Percentiles rank a stretch among this genome's conserved stretches.
phyloP scores from a whole-genome alignment of 92 coral and sea anemone species.

The Porites cylindrica region DNA sequence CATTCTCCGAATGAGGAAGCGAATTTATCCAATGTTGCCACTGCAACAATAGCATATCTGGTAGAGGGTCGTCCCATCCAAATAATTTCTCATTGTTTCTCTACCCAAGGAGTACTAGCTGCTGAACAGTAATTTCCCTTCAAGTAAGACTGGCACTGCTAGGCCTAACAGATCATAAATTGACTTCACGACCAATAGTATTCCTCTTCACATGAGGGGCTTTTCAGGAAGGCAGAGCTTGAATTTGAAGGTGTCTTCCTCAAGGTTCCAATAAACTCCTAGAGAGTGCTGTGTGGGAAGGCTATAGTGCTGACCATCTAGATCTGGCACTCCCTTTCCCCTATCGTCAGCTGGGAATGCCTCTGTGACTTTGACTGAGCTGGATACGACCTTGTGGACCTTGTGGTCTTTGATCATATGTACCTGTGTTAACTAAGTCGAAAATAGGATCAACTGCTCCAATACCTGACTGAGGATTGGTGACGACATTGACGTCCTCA shows the following conservation, averaged over 20 bases:
- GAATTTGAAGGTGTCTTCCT: slow-evolving; percentile 63
- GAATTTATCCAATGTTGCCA: slow-evolving; percentile 59
- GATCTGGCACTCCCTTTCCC: slow-evolving; percentile 54
- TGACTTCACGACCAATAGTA: slow-evolving; percentile 59
- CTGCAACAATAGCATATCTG: slow-evolving; percentile 34
- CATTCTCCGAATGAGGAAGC: slow-evolving; percentile 35
- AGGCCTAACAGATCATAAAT: slow-evolving; percentile 63
- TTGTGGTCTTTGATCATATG: neutral
- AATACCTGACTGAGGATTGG: neutral
- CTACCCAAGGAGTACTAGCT: slow-evolving; percentile 47
- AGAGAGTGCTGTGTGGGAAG: slow-evolving; percentile 73
- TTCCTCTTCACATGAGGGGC: slow-evolving; percentile 75
- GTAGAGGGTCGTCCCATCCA: slow-evolving; percentile 71
- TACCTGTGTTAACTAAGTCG: neutral
- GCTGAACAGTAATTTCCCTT: slow-evolving; percentile 54
- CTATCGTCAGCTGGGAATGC: slow-evolving; percentile 75
- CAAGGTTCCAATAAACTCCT: slow-evolving; percentile 66
- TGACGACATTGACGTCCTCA: neutral
- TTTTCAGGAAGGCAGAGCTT: slow-evolving; percentile 42
- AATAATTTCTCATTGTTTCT: slow-evolving; percentile 18
- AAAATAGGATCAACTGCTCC: neutral
- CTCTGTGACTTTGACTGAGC: slow-evolving; percentile 72
- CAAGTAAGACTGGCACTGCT: slow-evolving; percentile 55
- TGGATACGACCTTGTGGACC: slow-evolving; percentile 72
- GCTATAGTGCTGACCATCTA: slow-evolving; percentile 57